Conservation (phyloP, 2,797 vertebrate species). For the Numenius phaeopus region DNA sequence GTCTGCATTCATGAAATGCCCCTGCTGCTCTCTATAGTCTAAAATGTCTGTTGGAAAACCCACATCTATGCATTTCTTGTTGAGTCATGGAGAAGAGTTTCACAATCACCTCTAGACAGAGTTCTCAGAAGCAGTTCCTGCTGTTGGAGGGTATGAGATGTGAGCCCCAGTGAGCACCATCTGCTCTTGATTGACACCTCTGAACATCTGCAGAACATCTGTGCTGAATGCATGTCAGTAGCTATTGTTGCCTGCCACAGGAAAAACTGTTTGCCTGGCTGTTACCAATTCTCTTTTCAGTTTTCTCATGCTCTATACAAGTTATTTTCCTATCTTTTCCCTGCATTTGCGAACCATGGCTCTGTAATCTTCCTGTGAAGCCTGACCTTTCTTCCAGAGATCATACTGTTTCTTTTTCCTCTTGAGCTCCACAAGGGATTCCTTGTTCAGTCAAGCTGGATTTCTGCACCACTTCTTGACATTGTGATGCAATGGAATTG, state of each 20-base stretch:
- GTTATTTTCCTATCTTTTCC: background rate
- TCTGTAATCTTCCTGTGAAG: background rate
- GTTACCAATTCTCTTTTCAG: background rate
- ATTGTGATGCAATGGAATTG: background rate
- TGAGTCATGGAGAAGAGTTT: slow-evolving; percentile 9
- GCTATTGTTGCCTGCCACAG: background rate
- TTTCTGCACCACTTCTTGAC: background rate
- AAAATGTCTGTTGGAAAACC: background rate
- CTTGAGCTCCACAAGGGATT: background rate
- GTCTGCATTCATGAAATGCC: background rate
- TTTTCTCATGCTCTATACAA: background rate
- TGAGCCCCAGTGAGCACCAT: background rate
- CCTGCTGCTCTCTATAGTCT: background rate
- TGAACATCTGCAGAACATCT: background rate
- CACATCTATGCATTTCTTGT: background rate
- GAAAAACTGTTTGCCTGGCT: background rate
- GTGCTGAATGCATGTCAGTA: background rate
- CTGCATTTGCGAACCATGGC: background rate
- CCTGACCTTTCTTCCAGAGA: background rate
- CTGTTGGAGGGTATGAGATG: background rate
- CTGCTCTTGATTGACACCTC: background rate
- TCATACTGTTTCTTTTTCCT: background rate
- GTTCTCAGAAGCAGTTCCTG: background rate
- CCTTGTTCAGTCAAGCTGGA: background rate
- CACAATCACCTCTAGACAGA: background rate